Evolutionary conservation across 2,797 vertebrate genomes (phyloP).

Genomic region (Eurystomus glaucurus): DNA sequence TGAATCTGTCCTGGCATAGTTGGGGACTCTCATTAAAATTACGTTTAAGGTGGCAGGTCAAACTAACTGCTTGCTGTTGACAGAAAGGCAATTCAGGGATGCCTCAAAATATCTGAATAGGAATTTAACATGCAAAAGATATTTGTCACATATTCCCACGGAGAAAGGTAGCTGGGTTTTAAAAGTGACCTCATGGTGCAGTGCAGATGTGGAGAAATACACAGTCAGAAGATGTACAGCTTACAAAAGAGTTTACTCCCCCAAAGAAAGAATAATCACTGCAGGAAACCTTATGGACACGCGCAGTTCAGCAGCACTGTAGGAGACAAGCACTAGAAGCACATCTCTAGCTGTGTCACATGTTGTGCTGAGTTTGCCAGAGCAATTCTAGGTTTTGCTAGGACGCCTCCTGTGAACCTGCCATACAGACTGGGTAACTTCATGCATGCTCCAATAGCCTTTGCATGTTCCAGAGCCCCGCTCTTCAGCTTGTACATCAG

Average conservation of each 20-base stretch:
- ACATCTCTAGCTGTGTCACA: neutral
- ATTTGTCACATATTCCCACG: neutral
- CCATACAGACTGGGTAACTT: fast-evolving
- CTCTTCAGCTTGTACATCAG: neutral
- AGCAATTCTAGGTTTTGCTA: neutral
- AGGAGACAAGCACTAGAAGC: neutral
- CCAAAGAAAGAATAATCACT: neutral
- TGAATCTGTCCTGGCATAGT: neutral
- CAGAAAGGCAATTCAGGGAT: neutral
- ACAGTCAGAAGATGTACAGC: neutral
- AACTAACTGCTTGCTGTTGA: neutral
- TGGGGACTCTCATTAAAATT: neutral
- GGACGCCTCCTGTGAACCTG: neutral
- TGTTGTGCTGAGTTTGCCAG: neutral
- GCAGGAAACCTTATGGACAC: neutral
- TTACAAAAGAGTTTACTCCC: neutral
- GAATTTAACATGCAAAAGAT: neutral
- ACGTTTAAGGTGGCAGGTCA: neutral
- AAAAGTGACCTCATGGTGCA: neutral
- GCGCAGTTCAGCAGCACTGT: fast-evolving
- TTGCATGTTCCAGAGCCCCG: fast-evolving
- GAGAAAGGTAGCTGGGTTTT: neutral
- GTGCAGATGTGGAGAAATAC: neutral
- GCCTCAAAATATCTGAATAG: neutral
- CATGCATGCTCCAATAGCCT: neutral